phyloP scores from a whole-genome alignment of 2,797 vertebrate genomes.

The Enteromius trimaculatus region DNA sequence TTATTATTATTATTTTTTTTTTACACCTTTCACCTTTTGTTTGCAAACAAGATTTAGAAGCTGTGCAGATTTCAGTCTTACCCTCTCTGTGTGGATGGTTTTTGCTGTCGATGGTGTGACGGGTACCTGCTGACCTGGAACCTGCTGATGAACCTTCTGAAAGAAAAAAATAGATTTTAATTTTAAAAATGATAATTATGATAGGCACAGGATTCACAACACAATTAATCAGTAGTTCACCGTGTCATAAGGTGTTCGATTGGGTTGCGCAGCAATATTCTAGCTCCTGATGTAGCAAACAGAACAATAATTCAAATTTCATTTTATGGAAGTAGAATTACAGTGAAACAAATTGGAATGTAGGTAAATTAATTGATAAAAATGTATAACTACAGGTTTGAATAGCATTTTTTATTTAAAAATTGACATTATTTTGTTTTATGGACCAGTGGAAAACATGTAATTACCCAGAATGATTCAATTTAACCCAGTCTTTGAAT shows the following conservation, averaged over 20 bases:
- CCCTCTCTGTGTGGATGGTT: conserved; percentile 90
- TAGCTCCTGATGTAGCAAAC: background rate
- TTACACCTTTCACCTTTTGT: no score
- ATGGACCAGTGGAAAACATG: background rate
- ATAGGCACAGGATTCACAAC: background rate
- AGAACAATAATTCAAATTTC: background rate
- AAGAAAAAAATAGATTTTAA: conserved; percentile 32
- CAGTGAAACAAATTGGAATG: background rate
- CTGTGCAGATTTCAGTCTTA: conserved; percentile 60
- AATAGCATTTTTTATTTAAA: background rate
- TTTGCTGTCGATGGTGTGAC: conserved; percentile 91
- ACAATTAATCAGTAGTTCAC: background rate
- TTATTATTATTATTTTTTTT: no score
- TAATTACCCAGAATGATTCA: background rate
- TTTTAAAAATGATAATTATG: background rate
- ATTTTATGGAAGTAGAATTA: background rate
- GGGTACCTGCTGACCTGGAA: conserved; percentile 82
- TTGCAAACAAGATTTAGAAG: no score
- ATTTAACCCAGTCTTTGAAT: no score
- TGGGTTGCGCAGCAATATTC: background rate
- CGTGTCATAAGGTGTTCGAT: background rate
- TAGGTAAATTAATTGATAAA: background rate
- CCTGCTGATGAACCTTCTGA: conserved; percentile 86
- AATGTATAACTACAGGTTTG: background rate
- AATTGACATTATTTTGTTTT: no score